phyloP scores from a whole-genome alignment of 2,113 vertebrate species.

The Numenius arquata region DNA sequence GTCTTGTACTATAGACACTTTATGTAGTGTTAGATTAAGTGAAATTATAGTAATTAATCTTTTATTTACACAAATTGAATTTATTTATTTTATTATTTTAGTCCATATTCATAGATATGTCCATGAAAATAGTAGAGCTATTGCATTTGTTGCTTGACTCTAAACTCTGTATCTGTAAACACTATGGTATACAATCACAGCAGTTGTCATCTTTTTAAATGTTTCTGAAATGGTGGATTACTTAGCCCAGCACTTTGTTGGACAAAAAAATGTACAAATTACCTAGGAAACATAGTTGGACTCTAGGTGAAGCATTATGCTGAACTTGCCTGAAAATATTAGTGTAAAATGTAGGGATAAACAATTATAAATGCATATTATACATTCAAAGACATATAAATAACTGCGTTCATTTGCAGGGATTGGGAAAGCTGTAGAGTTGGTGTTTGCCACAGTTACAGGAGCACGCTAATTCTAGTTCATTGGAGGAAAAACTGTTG shows the following conservation, averaged over 20 bases:
- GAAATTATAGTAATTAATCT: not conserved
- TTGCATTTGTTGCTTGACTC: not conserved
- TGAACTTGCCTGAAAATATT: not conserved
- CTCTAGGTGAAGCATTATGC: not conserved
- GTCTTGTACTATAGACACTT: not conserved
- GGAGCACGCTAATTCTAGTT: not conserved
- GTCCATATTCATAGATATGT: not conserved
- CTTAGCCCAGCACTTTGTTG: not conserved
- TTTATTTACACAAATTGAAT: not conserved
- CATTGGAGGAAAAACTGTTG: not conserved
- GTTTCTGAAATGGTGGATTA: not conserved
- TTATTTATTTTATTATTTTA: not conserved
- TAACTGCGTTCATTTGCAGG: not conserved
- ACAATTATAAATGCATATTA: not conserved
- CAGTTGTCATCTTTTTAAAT: not conserved
- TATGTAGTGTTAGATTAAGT: not conserved
- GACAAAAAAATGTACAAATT: not conserved
- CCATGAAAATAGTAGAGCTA: not conserved
- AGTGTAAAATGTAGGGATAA: not conserved
- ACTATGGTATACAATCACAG: not conserved
- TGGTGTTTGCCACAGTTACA: not conserved
- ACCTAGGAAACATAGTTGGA: not conserved
- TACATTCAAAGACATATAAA: not conserved
- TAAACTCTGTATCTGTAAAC: not conserved
- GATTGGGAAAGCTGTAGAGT: not conserved